Percentiles rank a stretch among this genome's conserved stretches.
Conservation (phyloP, 2,113 vertebrate species). For the Scartelaos histophorus region DNA sequence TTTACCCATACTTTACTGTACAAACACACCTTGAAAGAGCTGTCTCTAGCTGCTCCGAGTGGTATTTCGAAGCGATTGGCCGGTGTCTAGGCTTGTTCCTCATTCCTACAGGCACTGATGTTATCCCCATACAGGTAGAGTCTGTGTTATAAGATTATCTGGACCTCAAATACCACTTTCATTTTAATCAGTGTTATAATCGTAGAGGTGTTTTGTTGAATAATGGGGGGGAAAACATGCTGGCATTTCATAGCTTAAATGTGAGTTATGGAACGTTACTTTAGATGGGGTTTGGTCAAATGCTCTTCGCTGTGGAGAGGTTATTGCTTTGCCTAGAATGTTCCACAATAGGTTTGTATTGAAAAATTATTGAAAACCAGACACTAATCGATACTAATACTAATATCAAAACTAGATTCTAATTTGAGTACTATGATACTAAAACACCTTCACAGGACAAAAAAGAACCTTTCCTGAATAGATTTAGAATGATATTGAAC, state of each 20-base stretch:
- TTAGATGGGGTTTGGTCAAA: no score
- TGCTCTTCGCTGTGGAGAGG: no score
- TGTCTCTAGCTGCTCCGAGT: not conserved
- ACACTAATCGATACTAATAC: no score
- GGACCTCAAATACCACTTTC: not conserved
- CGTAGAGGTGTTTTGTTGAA: not conserved
- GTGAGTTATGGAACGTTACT: no score
- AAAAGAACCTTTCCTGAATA: no score
- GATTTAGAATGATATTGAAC: no score
- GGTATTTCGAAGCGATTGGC: slow-evolving; percentile 1
- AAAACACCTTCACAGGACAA: no score
- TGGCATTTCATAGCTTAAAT: not conserved
- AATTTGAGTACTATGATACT: no score
- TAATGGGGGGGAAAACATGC: not conserved
- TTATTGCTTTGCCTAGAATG: no score
- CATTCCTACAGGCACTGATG: slow-evolving; percentile 45
- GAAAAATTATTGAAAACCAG: no score
- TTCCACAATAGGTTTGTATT: no score
- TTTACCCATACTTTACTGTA: slow-evolving; percentile 52
- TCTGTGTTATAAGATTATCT: slow-evolving; percentile 4
- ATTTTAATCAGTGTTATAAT: not conserved
- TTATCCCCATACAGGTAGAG: slow-evolving; percentile 29
- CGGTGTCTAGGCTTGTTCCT: slow-evolving; percentile 43
- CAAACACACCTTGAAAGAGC: slow-evolving; percentile 45
- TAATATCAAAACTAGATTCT: no score